These are phyloP conservation scores for Perizoma affinitatum DNA, from an alignment of 2,888 invertebrate genomes.

Conservation along the genomic window DNA sequence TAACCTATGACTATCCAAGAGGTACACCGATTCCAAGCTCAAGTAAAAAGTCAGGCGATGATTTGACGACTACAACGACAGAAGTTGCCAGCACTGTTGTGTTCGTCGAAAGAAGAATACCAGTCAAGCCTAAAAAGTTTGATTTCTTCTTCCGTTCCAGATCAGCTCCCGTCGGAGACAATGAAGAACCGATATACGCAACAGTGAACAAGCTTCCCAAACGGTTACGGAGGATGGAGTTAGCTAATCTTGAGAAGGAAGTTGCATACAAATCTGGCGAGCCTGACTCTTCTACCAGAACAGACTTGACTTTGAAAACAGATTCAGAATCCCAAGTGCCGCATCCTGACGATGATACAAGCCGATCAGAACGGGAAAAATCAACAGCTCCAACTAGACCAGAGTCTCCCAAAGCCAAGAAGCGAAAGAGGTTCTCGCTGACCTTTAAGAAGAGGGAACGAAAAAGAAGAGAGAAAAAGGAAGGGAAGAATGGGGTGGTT, in stretches of 20 bases:
- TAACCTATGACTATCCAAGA: slow-evolving; percentile 80
- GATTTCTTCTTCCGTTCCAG: slow-evolving; percentile 79
- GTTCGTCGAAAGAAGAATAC: slow-evolving; percentile 78
- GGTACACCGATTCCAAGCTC: slow-evolving; percentile 66
- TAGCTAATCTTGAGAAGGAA: slow-evolving; percentile 78
- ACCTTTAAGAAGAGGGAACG: slow-evolving; percentile 78
- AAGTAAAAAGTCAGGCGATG: slow-evolving; percentile 66
- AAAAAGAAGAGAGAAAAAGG: slow-evolving; percentile 75
- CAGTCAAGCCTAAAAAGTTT: slow-evolving; percentile 74
- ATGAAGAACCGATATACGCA: slow-evolving; percentile 80
- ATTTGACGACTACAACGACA: slow-evolving; percentile 76
- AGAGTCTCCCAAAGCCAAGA: slow-evolving; percentile 76
- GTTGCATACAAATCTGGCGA: slow-evolving; percentile 74
- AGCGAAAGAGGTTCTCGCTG: slow-evolving; percentile 75
- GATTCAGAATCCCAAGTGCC: slow-evolving; percentile 73
- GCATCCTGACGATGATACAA: slow-evolving; percentile 75
- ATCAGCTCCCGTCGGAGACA: slow-evolving; percentile 79
- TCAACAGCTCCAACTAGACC: slow-evolving; percentile 68
- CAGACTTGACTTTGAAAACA: slow-evolving; percentile 72
- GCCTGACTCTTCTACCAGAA: slow-evolving; percentile 71
- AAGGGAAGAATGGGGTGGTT: slow-evolving; percentile 61
- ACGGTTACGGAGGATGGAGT: slow-evolving; percentile 74
- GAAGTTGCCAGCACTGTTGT: slow-evolving; percentile 81
- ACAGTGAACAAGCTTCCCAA: slow-evolving; percentile 81
- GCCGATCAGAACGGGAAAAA: slow-evolving; percentile 76